Conservation (phyloP, 1,140 invertebrate species). For the Nylanderia fulva region DNA sequence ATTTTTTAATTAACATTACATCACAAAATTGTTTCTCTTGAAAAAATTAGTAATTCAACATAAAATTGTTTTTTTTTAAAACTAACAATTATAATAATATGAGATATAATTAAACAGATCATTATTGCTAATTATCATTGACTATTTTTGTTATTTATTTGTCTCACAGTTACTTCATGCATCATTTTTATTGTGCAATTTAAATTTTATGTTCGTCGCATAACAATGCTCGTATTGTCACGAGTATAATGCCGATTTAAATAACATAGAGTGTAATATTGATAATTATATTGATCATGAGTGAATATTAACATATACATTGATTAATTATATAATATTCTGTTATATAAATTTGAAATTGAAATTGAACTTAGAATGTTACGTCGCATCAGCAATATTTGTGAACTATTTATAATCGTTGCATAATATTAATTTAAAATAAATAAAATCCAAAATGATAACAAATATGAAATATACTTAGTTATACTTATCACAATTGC, state of each 20-base stretch:
- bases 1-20: too few species aligned
- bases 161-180: not conserved
- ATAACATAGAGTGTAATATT: not conserved
- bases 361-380: not conserved
- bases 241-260: not conserved
- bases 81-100: not conserved
- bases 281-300: too few species aligned
- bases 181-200: not conserved
- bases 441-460: not conserved
- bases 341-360: not conserved
- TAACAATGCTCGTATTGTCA: not conserved
- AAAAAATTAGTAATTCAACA: too few species aligned
- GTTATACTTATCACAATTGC: too few species aligned
- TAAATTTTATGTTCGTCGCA: not conserved
- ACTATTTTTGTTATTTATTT: not conserved
- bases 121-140: slow-evolving; percentile 12
- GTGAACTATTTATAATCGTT: not conserved
- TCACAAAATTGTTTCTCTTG: too few species aligned
- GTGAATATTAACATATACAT: too few species aligned
- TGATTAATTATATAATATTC: not conserved
- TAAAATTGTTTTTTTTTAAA: too few species aligned
- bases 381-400: not conserved
- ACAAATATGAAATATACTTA: not conserved
- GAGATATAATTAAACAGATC: not conserved
- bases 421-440: not conserved